These are phyloP conservation scores for Heliconius himera DNA, from an alignment of 1,140 invertebrate genomes.

Conservation along the genomic window DNA sequence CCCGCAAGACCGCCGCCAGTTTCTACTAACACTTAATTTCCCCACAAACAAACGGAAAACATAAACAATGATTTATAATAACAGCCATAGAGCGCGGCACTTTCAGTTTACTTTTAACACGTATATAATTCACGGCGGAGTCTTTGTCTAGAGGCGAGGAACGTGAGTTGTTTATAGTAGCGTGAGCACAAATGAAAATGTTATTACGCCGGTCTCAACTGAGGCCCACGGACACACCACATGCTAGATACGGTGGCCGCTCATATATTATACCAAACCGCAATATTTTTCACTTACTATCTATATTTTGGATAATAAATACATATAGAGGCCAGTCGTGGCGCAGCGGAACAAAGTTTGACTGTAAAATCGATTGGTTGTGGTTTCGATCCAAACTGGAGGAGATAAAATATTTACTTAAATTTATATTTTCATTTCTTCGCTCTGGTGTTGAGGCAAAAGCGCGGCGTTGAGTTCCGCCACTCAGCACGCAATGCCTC, in stretches of 20 bases:
- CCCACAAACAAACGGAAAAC: slow-evolving; percentile 78
- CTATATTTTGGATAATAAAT: neutral
- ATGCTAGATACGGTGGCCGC: slow-evolving; percentile 22
- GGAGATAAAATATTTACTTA: too few species aligned
- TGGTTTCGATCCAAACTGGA: too few species aligned
- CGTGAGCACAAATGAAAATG: slow-evolving; percentile 79
- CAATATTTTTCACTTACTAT: neutral
- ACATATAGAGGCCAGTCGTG: too few species aligned
- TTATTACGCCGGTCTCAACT: slow-evolving; percentile 71
- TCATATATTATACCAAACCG: slow-evolving; percentile 18
- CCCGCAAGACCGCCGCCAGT: slow-evolving; percentile 62
- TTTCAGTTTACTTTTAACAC: slow-evolving; percentile 82
- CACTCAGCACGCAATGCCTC: too few species aligned
- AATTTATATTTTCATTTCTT: too few species aligned
- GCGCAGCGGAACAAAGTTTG: too few species aligned
- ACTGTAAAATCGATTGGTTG: too few species aligned
- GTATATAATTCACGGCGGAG: slow-evolving; percentile 79
- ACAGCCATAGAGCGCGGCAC: slow-evolving; percentile 75
- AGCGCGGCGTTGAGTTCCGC: too few species aligned
- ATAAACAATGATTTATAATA: slow-evolving; percentile 82
- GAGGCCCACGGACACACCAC: slow-evolving; percentile 38
- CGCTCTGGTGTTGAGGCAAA: too few species aligned
- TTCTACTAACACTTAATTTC: slow-evolving; percentile 75
- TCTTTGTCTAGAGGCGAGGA: slow-evolving; percentile 78
- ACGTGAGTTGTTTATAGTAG: slow-evolving; percentile 81